Base-by-base conservation (phyloP, 2,888 invertebrate species). In the Euzophera pinguis region DNA sequence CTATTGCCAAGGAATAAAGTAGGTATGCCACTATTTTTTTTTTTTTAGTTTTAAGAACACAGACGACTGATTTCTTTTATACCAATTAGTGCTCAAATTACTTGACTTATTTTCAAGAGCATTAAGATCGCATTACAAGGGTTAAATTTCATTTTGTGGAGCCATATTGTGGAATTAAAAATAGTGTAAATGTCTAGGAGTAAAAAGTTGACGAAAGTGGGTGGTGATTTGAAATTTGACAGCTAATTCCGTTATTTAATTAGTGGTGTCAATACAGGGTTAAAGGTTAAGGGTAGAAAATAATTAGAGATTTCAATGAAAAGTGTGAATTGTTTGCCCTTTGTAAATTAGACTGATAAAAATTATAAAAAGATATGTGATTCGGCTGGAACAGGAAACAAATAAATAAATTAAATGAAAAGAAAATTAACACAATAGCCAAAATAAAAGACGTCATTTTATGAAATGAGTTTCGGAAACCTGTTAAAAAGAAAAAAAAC, bases 11-110 rank as follows among this genome's bases (percentile, higher is more conserved):
- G 0, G 0, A 0, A 17, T 61, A 65, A 43, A 43, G 47, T n/a
- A n/a, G n/a, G n/a, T n/a, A n/a, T n/a, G 22, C 5, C 22, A 22
- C 5, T 22, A 22, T 22, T 22, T 17, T 1, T 32, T 29, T 50
- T 16, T 32, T n/a, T 48, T 29, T 37, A 52, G 49, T 49, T 52
- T 53, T 53, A 50, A 50, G 22, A 22, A 22, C 22, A 56, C 56
- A 53, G 58, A 58, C 65, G 64, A 66, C 63, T 65, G 68, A 32
- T 45, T 66, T 63, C 64, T 70, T 71, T 63, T 62, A 64, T 67
- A 56, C 53, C 63, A 74, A 78, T 78, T 81, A 83, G 83, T 83
- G 78, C 84, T 84, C 84, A 69, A 76, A 81, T 84, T 84, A 83
- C 84, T 84, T 84, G 84, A 84, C 83, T 84, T 68, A 69, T 71